Percentiles rank a stretch among this genome's conserved stretches.
These are phyloP conservation scores for Tiliacea citrago DNA, from an alignment of 2,888 invertebrate species.

Conservation along the genomic window DNA sequence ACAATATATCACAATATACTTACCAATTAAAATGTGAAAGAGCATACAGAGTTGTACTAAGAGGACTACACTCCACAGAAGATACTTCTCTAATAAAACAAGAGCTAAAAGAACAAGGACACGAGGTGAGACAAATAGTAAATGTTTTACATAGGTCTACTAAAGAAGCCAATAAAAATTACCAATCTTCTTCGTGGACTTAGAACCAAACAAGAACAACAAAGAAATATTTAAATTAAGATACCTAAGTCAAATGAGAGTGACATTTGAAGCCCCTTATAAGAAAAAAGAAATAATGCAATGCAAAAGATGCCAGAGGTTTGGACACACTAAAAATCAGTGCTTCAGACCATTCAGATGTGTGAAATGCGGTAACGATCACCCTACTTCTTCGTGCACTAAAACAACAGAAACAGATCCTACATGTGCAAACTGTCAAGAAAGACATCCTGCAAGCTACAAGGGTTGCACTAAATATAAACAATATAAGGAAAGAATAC, in stretches of 20 bases:
- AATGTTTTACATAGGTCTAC: not conserved
- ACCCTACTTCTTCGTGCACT: no score
- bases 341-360: no score
- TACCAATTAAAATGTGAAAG: slow-evolving; percentile 4
- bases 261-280: not conserved
- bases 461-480: no score
- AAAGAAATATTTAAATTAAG: not conserved
- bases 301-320: no score
- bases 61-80: not conserved
- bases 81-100: not conserved
- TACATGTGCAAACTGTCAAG: no score
- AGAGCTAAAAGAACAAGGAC: not conserved
- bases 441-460: no score
- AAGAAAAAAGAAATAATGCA: no score
- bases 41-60: slow-evolving; percentile 1
- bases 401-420: no score
- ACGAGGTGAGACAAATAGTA: not conserved
- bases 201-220: slow-evolving; percentile 2
- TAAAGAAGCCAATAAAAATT: not conserved
- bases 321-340: no score
- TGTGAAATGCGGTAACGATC: no score
- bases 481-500: no score
- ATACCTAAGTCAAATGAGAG: not conserved
- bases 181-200: not conserved
- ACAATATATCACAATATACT: no score